Evolutionary conservation across 2,797 vertebrate species (phyloP), one percentile per base, ranked within the genome.

Genomic region (Streptopelia turtur): DNA sequence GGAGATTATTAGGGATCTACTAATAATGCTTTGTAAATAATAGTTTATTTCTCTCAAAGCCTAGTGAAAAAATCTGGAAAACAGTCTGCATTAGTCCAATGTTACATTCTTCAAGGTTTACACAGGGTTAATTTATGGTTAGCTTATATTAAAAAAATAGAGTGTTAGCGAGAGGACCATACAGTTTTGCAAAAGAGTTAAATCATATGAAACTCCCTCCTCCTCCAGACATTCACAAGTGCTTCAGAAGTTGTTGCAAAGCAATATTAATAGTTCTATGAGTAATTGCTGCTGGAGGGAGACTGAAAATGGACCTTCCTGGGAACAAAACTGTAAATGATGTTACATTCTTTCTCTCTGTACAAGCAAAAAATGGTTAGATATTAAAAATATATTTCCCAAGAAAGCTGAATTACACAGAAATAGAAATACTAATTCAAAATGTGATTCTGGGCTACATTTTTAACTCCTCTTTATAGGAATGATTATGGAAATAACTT

Each of bases 401-500:
- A 84, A 91, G 89, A 96, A 93, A 96, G 85, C 92, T 87, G 91
- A 96, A 96, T 96, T 95, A 89, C 86, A 66, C 6, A 88, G 63
- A 94, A 86, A 92, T 89, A 95, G 57, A 90, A 96, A 97, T 93
- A 77, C 50, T 91, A 50, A 93, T 85, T 97, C 87, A 94, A 94
- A 96, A 74, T 50, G 50, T 96, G 61, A 92, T 91, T 93, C 77
- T 76, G 60, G 88, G 93, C 92, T 95, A 95, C 41, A 93, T 94
- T 97, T 97, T 95, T 80, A 95, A 81, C 87, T 96, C 71, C 28
- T 95, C 41, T 91, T 96, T 96, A 90, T 70, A 96, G 75, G 53
- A 96, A 72, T 94, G 72, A 96, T 97, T 97, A 97, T 80, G 93
- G 88, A 97, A 96, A 97, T 94, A 94, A 93, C 47, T 92, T 96